These are phyloP conservation scores for Steatornis caripensis DNA, from an alignment of 2,113 vertebrate species.

Conservation along the genomic window DNA sequence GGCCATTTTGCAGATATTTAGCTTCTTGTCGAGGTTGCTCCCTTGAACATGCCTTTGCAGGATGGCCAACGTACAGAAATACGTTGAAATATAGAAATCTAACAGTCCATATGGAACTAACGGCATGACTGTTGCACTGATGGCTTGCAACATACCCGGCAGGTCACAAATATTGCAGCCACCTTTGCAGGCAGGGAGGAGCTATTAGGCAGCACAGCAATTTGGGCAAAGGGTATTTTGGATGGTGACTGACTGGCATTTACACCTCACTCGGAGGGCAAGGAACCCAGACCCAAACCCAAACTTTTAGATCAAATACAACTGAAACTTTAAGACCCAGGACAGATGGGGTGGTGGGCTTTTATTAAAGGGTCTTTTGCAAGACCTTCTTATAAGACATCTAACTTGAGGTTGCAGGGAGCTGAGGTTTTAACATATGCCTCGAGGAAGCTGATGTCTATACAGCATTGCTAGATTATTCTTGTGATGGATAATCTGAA, in stretches of 20 bases:
- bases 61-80: neutral
- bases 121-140: accelerated
- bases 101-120: neutral
- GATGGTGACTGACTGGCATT: neutral
- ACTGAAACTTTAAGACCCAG: neutral
- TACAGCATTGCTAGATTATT: neutral
- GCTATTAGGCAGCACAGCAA: neutral
- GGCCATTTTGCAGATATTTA: neutral
- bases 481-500: neutral
- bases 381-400: neutral
- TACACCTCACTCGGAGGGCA: neutral
- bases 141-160: neutral
- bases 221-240: neutral
- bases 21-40: neutral
- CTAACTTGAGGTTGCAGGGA: accelerated
- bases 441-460: neutral
- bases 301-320: neutral
- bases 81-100: neutral
- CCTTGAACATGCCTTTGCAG: neutral
- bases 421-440: neutral
- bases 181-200: neutral
- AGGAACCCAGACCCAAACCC: neutral
- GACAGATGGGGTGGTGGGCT: neutral
- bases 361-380: neutral
- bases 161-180: neutral